Conservation (phyloP, 1,140 invertebrate species). For the Triops longicaudatus region DNA sequence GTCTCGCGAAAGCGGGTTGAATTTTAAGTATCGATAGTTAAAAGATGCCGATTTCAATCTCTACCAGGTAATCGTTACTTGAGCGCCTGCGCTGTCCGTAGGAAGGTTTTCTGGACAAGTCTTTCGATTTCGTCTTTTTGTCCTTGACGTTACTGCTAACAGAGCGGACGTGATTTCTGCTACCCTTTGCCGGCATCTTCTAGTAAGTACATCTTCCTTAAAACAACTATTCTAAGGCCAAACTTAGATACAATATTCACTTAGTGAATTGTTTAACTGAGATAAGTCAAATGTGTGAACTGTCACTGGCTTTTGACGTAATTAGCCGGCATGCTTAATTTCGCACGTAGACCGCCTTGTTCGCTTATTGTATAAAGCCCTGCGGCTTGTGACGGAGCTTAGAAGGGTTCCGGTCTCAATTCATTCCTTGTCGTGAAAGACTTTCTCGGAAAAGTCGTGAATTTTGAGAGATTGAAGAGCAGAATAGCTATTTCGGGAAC, state of each 20-base stretch:
- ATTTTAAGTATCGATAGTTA: too few relatives aligned
- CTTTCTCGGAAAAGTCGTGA: background rate
- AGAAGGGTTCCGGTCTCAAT: background rate
- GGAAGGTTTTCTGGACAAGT: too few relatives aligned
- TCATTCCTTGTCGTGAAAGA: background rate
- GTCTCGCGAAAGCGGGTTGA: too few relatives aligned
- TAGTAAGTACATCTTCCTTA: background rate
- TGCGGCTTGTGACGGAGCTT: background rate
- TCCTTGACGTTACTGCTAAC: background rate
- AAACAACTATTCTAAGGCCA: background rate
- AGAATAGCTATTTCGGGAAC: background rate
- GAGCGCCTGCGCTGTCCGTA: too few relatives aligned
- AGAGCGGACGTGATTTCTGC: background rate
- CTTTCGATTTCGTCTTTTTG: background rate
- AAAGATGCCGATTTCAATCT: too few relatives aligned
- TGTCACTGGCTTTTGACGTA: background rate
- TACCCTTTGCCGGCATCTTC: background rate
- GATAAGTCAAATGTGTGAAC: background rate
- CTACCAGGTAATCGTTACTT: too few relatives aligned
- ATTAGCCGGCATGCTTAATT: background rate
- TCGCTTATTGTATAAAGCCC: background rate
- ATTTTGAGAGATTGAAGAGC: background rate
- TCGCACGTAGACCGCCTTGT: background rate
- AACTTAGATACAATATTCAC: background rate
- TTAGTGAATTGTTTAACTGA: too few relatives aligned